Base-by-base conservation (phyloP, 2,888 invertebrate genomes). In the Tineola bisselliella region DNA sequence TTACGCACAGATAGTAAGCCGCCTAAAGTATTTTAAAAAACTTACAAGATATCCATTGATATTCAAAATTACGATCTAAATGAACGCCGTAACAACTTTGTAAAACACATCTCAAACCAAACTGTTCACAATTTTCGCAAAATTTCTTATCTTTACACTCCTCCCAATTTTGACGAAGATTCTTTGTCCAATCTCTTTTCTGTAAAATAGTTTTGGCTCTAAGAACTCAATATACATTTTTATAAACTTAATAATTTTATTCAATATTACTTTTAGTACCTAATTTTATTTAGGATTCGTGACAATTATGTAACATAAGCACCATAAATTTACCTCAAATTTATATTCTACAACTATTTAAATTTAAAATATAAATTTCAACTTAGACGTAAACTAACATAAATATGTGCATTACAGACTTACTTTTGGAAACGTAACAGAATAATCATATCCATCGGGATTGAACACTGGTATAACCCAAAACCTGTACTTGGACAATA, bases 381-480 rank as follows among this genome's bases (percentile, higher is more conserved):
- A n/a, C n/a, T n/a, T n/a, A n/a, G n/a, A n/a, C n/a, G n/a, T n/a
- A n/a, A n/a, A n/a, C n/a, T n/a, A n/a, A n/a, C n/a, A n/a, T n/a
- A n/a, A n/a, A n/a, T n/a, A n/a, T n/a, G n/a, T n/a, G n/a, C n/a
- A n/a, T n/a, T n/a, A n/a, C n/a, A 25, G 25, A 72, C 76, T 60
- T 71, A 87, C 86, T 18, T 77, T 75, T n/a, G 81, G 77, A 67
- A 87, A 86, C 1, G 81, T 84, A 75, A 79, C 79, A 1, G 86
- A 81, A 64, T 86, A 87, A 62, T 84, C 84, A 63, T 86, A 87
- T 62, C 86, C 86, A 64, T 87, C 86, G 0, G 86, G 87, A 64
- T 87, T 87, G 62, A 87, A 83, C 12, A 87, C 81, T 5, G 86
- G 86, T 60, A 87, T 75, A 10, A 87, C 64, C 86, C 84, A 86